A percentile compares a stretch with the other conserved stretches of the same genome.
Evolutionary conservation across 1,140 invertebrate genomes (phyloP).

Genomic region (Conus ventricosus): DNA sequence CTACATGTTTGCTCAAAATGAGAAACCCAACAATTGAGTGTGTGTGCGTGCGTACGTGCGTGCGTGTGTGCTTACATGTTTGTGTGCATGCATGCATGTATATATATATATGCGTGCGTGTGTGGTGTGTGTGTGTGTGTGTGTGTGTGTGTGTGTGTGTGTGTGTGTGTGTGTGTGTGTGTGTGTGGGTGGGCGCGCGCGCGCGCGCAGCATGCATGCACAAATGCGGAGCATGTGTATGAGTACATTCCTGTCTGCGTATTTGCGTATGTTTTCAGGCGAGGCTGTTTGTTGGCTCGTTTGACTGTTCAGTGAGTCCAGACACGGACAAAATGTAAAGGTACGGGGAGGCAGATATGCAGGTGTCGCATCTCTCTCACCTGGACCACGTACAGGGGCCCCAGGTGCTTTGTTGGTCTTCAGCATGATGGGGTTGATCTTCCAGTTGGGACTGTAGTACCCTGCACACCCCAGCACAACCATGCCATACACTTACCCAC

Average conservation of each 20-base stretch:
- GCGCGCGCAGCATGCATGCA: no score
- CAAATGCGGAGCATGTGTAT: no score
- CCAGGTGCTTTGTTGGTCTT: slow-evolving; percentile 59
- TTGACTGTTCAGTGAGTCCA: not conserved
- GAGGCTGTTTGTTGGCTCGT: no score
- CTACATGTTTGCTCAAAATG: no score
- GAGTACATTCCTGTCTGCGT: no score
- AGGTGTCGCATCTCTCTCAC: slow-evolving; percentile 26
- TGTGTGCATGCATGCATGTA: no score
- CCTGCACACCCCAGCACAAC: slow-evolving; percentile 38
- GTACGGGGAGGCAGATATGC: not conserved
- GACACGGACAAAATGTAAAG: not conserved
- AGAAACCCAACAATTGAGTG: no score
- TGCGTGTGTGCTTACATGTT: no score
- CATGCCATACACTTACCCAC: not conserved
- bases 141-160: not conserved
- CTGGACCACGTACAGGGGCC: slow-evolving; percentile 58
- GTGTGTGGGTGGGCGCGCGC: no score
- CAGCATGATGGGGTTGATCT: slow-evolving; percentile 28
- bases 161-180: not conserved
- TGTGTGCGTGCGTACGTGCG: no score
- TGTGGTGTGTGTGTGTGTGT: not conserved
- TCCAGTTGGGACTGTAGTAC: slow-evolving; percentile 59
- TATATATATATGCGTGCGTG: not conserved
- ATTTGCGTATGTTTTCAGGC: no score